Evolutionary conservation across 2,888 invertebrate genomes (phyloP).

Genomic region (Plagiodera versicolora): DNA sequence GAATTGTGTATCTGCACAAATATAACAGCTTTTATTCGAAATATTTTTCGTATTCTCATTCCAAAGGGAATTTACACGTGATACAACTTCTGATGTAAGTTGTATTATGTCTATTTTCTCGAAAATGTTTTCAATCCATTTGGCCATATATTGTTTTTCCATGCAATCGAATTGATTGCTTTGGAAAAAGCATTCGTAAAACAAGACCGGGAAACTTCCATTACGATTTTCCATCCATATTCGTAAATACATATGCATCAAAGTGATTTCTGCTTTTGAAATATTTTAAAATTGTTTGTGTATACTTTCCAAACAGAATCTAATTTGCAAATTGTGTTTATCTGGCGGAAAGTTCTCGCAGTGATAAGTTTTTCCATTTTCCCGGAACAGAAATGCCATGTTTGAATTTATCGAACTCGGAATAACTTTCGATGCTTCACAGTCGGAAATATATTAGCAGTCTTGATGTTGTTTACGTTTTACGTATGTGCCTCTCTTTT

Average conservation of each 20-base stretch:
- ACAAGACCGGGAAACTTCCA: background rate
- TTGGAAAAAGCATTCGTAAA: background rate
- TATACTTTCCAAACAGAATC: constrained; percentile 26
- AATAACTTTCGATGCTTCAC: constrained; percentile 20
- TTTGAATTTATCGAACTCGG: constrained; percentile 21
- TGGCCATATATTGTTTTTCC: background rate
- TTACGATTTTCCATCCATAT: background rate
- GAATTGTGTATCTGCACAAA: no score
- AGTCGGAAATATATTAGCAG: constrained; percentile 16
- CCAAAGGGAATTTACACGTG: background rate
- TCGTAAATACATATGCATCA: constrained; percentile 5
- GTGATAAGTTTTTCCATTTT: constrained; percentile 29
- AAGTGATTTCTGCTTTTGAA: constrained; percentile 11
- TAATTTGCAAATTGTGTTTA: constrained; percentile 34
- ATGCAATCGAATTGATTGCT: background rate
- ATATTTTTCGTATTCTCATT: no score
- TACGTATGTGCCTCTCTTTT: background rate
- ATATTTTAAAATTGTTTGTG: constrained; percentile 24
- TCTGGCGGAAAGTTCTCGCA: constrained; percentile 21
- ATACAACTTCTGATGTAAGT: no score
- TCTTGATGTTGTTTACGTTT: constrained; percentile 3
- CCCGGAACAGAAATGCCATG: constrained; percentile 18
- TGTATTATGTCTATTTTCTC: background rate
- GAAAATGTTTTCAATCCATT: background rate
- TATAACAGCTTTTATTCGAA: no score